A percentile compares a stretch with the other conserved stretches of the same genome.
Conservation (phyloP, 1,140 invertebrate species). For the Aporrectodea caliginosa region DNA sequence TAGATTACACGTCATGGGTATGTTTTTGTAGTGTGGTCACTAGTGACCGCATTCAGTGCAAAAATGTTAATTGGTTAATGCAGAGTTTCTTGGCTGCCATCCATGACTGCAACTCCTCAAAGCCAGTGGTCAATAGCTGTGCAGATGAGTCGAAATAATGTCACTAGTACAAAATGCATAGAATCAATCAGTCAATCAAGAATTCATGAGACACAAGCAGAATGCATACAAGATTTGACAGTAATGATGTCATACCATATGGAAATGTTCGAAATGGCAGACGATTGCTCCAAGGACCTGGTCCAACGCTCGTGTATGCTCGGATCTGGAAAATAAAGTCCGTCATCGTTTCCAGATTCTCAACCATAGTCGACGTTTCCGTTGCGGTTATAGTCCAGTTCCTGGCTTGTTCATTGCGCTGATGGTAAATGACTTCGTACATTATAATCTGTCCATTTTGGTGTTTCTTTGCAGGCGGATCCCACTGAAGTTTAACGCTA, state of each 20-base stretch:
- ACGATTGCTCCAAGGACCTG: conserved; percentile 84
- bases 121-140: too few species aligned
- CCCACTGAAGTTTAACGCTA: conserved; percentile 65
- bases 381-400: conserved; percentile 77
- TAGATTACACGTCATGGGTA: too few species aligned
- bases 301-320: conserved; percentile 81
- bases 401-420: conserved; percentile 77
- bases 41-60: too few species aligned
- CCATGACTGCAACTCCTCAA: too few species aligned
- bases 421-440: conserved; percentile 86
- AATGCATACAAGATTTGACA: too few species aligned
- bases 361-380: conserved; percentile 75
- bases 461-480: conserved; percentile 76
- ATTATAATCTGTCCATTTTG: conserved; percentile 88
- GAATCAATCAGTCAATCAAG: too few species aligned
- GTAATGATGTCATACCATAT: conserved; percentile 49
- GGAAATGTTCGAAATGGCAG: conserved; percentile 72
- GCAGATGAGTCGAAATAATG: too few species aligned
- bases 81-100: too few species aligned
- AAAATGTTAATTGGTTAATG: too few species aligned
- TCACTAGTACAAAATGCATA: too few species aligned
- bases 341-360: conserved; percentile 87
- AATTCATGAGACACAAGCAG: too few species aligned
- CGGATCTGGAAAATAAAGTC: conserved; percentile 91
- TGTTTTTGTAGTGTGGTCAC: too few species aligned